phyloP scores from a whole-genome alignment of 2,113 vertebrate genomes.

The Lycaon pictus region DNA sequence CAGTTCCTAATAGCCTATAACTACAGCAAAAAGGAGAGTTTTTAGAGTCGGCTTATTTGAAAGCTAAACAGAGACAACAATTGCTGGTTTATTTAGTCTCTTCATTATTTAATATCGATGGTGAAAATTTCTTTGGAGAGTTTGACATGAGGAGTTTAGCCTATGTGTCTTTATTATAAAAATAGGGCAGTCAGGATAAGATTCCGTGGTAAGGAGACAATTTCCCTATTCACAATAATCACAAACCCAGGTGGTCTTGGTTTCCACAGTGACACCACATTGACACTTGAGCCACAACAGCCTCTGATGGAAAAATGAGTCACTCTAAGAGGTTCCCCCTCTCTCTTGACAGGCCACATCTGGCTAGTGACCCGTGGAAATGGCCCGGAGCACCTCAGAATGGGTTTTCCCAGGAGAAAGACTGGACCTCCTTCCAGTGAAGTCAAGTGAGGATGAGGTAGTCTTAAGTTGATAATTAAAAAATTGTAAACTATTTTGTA shows the following conservation, averaged over 20 bases:
- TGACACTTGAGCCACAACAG: background rate
- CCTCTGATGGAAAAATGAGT: background rate
- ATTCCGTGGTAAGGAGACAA: background rate
- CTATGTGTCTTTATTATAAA: background rate
- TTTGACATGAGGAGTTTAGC: background rate
- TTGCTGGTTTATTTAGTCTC: slow-evolving; percentile 33
- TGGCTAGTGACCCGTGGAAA: background rate
- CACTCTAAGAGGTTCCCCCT: too few relatives aligned
- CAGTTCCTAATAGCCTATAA: slow-evolving; percentile 47
- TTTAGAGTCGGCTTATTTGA: slow-evolving; percentile 38
- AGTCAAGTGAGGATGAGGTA: background rate
- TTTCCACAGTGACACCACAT: background rate
- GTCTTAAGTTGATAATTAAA: slow-evolving; percentile 27
- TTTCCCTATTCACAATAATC: background rate
- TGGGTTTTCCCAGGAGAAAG: background rate
- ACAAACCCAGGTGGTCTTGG: background rate
- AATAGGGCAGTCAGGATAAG: background rate
- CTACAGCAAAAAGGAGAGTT: background rate
- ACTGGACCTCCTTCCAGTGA: background rate
- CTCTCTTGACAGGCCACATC: background rate
- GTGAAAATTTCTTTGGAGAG: background rate
- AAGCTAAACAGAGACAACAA: slow-evolving; percentile 35
- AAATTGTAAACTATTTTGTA: background rate
- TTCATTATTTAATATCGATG: slow-evolving; percentile 62
- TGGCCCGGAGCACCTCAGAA: background rate